A percentile compares a stretch with the other conserved stretches of the same genome.
These are phyloP conservation scores for Riparia riparia DNA, from an alignment of 2,113 vertebrate genomes.

Conservation along the genomic window DNA sequence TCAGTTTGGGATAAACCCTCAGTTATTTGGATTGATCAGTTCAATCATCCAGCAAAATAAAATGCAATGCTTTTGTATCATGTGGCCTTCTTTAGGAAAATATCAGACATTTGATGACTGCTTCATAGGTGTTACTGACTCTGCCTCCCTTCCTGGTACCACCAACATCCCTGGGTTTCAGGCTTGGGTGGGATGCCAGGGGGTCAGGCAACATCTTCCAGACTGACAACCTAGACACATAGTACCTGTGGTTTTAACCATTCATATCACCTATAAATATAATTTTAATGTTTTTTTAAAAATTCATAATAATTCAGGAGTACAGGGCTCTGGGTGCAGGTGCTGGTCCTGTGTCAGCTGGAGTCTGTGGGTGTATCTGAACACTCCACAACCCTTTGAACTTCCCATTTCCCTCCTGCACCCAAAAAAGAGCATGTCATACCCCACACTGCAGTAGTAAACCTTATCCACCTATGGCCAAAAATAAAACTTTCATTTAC, in stretches of 20 bases:
- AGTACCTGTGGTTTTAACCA: not conserved
- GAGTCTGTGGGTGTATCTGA: not conserved
- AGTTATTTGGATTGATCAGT: not conserved
- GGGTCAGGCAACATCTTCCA: not conserved
- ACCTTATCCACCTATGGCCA: accelerated
- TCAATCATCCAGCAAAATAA: not conserved
- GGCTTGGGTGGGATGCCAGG: not conserved
- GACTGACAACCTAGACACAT: not conserved
- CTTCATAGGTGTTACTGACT: not conserved
- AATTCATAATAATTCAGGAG: not conserved
- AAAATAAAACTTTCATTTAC: not conserved
- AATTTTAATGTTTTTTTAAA: too few species aligned
- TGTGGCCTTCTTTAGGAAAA: not conserved
- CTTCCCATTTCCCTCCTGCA: not conserved
- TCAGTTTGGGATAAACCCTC: not conserved
- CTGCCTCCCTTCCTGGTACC: not conserved
- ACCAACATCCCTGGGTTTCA: not conserved
- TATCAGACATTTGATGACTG: not conserved
- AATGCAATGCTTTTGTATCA: accelerated
- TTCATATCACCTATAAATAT: not conserved
- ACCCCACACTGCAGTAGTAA: not conserved
- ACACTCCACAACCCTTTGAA: not conserved
- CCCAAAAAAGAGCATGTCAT: not conserved
- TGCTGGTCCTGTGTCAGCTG: not conserved
- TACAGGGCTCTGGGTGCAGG: accelerated